Evolutionary conservation across 2,888 invertebrate genomes (phyloP), one percentile per base, ranked within the genome.

Genomic region (Andrena marginata): DNA sequence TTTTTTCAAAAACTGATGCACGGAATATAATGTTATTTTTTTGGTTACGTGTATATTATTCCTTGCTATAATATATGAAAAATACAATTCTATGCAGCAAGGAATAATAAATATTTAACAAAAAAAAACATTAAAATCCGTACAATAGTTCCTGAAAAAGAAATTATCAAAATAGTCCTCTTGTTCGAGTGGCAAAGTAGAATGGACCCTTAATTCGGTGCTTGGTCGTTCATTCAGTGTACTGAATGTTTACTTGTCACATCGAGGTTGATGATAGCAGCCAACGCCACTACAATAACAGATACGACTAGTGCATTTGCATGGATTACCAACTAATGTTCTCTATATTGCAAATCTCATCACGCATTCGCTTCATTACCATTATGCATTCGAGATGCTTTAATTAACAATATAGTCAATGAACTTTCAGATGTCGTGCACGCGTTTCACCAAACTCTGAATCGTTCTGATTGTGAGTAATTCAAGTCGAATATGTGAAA

Each of bases 341-440:
- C 48, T 4, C 20, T 6, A 29, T 48, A 33, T 42, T 74, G n/a
- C 35, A 23, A 48, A 69, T 76, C 56, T n/a, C 26, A 13, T 20
- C n/a, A 6, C 1, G 16, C n/a, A 68, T 63, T 63, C 68, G 8
- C 26, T 8, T 0, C 31, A 76, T 69, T 77, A 56, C 20, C 23
- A 51, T 64, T 54, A n/a, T 51, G 20, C 13, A 42, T 56, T 68
- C 49, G 5, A 60, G 48, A 16, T 10, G 29, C 8, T 68, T 54
- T 26, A 78, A 75, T 51, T n/a, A 49, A 62, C 31, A 13, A 29
- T 20, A 1, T 16, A 31, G 54, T 8, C 67, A 54, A 64, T 73
- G 16, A 35, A 73, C 64, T 64, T n/a, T 13, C 69, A 6, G n/a
- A 35, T 42, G 64, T 73, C 72, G 26, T 42, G 35, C n/a, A n/a